These are phyloP conservation scores for Baryphthengus martii DNA, from an alignment of 2,113 vertebrate species.

Conservation along the genomic window DNA sequence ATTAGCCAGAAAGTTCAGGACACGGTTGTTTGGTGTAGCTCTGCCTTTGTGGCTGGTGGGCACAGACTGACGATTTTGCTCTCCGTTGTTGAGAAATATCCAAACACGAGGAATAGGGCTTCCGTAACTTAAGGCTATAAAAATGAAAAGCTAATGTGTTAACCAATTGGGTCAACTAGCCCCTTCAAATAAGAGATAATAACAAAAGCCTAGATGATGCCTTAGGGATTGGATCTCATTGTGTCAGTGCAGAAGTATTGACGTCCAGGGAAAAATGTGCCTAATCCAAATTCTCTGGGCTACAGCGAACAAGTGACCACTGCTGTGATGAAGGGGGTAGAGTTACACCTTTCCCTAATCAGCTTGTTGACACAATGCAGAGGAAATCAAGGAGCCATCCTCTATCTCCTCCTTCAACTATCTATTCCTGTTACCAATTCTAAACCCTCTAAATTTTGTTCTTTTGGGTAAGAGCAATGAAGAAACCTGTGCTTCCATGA, in stretches of 20 bases:
- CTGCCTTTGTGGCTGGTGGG: background rate
- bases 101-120: conserved; percentile 13
- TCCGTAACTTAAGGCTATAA: conserved; percentile 20
- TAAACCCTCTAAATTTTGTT: background rate
- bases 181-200: conserved; percentile 12
- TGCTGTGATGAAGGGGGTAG: background rate
- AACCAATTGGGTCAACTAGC: conserved; percentile 51
- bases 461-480: background rate
- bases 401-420: background rate
- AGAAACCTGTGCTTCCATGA: background rate
- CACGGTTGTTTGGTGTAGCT: background rate
- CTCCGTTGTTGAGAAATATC: background rate
- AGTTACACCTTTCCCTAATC: background rate
- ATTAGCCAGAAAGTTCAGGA: conserved; percentile 48
- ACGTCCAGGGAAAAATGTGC: background rate
- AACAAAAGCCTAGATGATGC: conserved; percentile 33
- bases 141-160: conserved; percentile 38
- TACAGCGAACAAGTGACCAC: background rate
- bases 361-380: background rate
- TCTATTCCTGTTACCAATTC: background rate
- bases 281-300: background rate
- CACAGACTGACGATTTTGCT: conserved; percentile 6
- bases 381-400: background rate
- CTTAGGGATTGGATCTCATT: conserved; percentile 1
- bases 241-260: background rate